Evolutionary conservation across 1,140 invertebrate genomes (phyloP).

Genomic region (Latrodectus geometricus): DNA sequence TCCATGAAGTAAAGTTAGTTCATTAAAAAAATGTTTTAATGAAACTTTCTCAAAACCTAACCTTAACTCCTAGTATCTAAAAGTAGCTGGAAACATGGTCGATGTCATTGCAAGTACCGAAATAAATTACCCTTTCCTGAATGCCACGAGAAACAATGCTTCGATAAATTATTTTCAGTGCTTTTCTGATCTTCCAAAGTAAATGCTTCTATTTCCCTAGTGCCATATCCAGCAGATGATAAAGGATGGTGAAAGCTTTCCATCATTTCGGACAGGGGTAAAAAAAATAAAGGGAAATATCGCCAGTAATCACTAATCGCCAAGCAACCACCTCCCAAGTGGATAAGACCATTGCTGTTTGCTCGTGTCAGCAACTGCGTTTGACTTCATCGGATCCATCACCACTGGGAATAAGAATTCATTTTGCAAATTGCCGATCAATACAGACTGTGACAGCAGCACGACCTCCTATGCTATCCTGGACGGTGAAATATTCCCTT

Average conservation of each 20-base stretch:
- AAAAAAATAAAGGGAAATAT: slow-evolving; percentile 11
- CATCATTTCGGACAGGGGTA: slow-evolving; percentile 25
- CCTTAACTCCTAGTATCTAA: too few species aligned
- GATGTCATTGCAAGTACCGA: too few species aligned
- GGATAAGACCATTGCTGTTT: background rate
- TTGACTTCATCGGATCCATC: slow-evolving; percentile 37
- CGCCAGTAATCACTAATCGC: slow-evolving; percentile 45
- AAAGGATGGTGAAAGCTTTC: slow-evolving; percentile 11
- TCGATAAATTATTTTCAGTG: background rate
- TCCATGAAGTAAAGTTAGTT: too few species aligned
- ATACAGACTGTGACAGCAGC: slow-evolving; percentile 36
- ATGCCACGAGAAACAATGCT: background rate
- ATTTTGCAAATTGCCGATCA: slow-evolving; percentile 55
- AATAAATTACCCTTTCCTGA: too few species aligned
- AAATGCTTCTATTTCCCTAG: background rate
- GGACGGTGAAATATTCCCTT: slow-evolving; percentile 19
- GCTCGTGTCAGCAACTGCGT: slow-evolving; percentile 13
- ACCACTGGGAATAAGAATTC: slow-evolving; percentile 43
- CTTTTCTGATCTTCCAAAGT: background rate
- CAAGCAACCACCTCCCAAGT: slow-evolving; percentile 27
- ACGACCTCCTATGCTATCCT: background rate
- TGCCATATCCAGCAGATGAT: slow-evolving; percentile 11
- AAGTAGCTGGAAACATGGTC: too few species aligned
- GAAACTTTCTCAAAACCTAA: too few species aligned
- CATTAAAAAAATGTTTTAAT: too few species aligned